Percentiles rank a stretch among this genome's conserved stretches.
Evolutionary conservation across 2,113 vertebrate species (phyloP).

Genomic region (Corapipo altera): DNA sequence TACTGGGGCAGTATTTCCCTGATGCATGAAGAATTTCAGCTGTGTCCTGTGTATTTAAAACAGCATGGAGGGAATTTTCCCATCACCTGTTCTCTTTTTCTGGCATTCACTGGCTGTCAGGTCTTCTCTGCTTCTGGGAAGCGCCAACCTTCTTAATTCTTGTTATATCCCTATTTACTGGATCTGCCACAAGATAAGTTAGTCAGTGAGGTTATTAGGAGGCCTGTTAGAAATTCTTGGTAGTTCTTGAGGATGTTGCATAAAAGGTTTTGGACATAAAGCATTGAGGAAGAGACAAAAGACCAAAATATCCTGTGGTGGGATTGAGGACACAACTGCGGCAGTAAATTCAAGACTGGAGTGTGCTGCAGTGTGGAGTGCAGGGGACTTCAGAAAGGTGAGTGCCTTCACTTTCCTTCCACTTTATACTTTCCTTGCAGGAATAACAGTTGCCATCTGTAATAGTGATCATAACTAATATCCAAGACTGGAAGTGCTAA

Average conservation of each 20-base stretch:
- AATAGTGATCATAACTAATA: accelerated
- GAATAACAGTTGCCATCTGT: background rate
- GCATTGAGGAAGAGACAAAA: background rate
- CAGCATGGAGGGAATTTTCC: background rate
- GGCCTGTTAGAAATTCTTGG: background rate
- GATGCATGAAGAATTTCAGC: background rate
- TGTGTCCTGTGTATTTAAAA: background rate
- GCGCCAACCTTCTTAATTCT: background rate
- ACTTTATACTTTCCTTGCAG: background rate
- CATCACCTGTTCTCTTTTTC: background rate
- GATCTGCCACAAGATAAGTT: background rate
- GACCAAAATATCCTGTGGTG: background rate
- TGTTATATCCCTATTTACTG: background rate
- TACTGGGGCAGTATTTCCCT: background rate
- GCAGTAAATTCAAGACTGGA: background rate
- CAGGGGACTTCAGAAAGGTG: background rate
- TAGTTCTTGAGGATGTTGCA: background rate
- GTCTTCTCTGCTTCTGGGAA: background rate
- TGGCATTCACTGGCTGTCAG: background rate
- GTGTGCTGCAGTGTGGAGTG: accelerated
- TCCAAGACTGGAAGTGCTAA: background rate
- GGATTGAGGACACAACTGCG: background rate
- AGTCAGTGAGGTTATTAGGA: background rate
- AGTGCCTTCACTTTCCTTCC: background rate
- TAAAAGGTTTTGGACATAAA: background rate